Evolutionary conservation across 2,797 vertebrate genomes (phyloP), one percentile per base, ranked within the genome.

Genomic region (Poecilia picta): DNA sequence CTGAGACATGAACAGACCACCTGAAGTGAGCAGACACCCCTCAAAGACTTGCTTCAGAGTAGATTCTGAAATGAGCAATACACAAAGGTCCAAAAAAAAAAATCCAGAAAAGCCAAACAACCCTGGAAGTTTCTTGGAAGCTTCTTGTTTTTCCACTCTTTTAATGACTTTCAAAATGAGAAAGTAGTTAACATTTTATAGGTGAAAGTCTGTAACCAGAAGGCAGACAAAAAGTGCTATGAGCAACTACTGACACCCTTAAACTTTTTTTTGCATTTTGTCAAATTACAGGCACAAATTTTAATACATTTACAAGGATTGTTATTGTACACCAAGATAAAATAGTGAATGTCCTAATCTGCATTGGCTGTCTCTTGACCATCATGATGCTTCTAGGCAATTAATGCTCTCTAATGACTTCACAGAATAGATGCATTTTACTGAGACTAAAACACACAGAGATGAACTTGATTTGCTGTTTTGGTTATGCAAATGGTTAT

Each of bases 1-100:
- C 88, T 92, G 89, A 95, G 89, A 94, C 91, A 92, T 93, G 88
- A 91, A 94, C 87, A 87, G 85, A 87, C 87, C 84, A 89, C 88
- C 86, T 93, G 89, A 92, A 89, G 87, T 79, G 88, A 93, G 88
- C 79, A 88, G 87, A 92, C 89, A 91, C 84, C 89, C 92, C 83
- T 85, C 85, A 85, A 74, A 91, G 82, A 89, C 85, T 87, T 87
- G 86, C 89, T 88, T 79, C 79, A 66, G 80, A 89, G 89, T 88
- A 89, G 89, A 89, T 81, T 84, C 87, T 87, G 85, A 81, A 90
- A 91, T 78, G 55, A 89, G 62, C 68, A 39, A 80, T 66, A 81
- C 80, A 84, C n/a, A 73, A 84, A 85, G 75, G 64, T 31, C 46
- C 75, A 87, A 79, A 66, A 75, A 76, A 74, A 75, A 76, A 74